phyloP scores from a whole-genome alignment of 2,888 invertebrate species.

The Esperia sulphurella region DNA sequence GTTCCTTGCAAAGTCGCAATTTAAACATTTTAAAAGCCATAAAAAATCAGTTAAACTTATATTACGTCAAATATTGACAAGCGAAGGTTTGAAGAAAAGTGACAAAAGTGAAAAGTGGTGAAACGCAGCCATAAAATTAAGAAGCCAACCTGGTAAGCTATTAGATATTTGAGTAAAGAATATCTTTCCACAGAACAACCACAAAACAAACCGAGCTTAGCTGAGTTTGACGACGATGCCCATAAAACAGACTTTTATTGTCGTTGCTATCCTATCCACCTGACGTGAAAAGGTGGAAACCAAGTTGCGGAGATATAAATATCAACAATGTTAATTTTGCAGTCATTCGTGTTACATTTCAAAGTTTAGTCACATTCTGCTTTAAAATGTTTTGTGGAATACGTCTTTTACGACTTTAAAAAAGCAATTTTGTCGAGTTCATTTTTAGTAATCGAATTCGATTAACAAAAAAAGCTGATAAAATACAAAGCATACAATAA shows the following conservation, averaged over 20 bases:
- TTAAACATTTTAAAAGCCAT: too few species aligned
- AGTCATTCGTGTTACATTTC: neutral
- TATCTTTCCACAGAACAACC: constrained; percentile 29
- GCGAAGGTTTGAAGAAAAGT: too few species aligned
- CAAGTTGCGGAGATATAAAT: constrained; percentile 25
- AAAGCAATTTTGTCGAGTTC: neutral
- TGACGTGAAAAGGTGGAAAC: constrained; percentile 26
- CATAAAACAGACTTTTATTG: constrained; percentile 64
- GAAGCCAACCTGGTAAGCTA: constrained; percentile 26
- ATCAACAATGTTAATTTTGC: constrained; percentile 13
- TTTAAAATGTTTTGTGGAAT: neutral
- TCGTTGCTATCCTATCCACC: constrained; percentile 31
- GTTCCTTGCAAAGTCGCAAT: too few species aligned
- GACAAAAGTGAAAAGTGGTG: constrained; percentile 18
- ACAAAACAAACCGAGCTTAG: constrained; percentile 37
- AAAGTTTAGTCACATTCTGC: neutral
- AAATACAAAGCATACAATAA: too few species aligned
- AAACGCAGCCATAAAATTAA: constrained; percentile 47
- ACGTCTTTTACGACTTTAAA: neutral
- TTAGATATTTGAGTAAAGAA: constrained; percentile 27
- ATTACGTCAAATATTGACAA: too few species aligned
- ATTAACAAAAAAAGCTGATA: too few species aligned
- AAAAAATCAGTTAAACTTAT: too few species aligned
- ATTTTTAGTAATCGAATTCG: too few species aligned
- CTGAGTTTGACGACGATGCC: constrained; percentile 53